phyloP scores from a whole-genome alignment of 2,797 vertebrate genomes.

The Phrynocephalus forsythii region DNA sequence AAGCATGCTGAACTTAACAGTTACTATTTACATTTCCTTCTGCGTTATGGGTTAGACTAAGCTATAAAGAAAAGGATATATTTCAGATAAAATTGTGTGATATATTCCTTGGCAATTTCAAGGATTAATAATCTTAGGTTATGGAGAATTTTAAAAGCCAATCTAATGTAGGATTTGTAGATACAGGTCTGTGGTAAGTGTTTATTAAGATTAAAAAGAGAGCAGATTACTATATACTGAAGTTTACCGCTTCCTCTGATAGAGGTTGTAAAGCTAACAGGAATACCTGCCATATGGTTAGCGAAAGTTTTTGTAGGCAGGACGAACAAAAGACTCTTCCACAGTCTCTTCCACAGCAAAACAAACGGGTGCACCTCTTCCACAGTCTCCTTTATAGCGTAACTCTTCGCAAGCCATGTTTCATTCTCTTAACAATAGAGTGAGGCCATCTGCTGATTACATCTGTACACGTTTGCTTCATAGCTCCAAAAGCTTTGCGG shows the following conservation, averaged over 20 bases:
- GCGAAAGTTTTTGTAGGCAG: conserved; percentile 34
- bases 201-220: neutral
- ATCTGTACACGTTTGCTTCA: conserved; percentile 7
- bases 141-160: conserved; percentile 35
- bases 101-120: neutral
- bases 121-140: conserved; percentile 36
- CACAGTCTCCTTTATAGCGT: conserved; percentile 1
- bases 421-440: conserved; percentile 25
- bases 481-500: conserved; percentile 10
- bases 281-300: conserved; percentile 7
- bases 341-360: neutral
- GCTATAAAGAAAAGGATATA: conserved; percentile 49
- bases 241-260: conserved; percentile 31
- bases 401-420: conserved; percentile 32
- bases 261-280: conserved; percentile 7
- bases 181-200: conserved; percentile 21
- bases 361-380: conserved; percentile 13
- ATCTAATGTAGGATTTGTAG: conserved; percentile 13
- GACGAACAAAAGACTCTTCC: conserved; percentile 16
- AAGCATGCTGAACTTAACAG: conserved; percentile 28
- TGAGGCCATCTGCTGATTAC: conserved; percentile 24
- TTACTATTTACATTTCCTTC: neutral
- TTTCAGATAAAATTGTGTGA: conserved; percentile 48
- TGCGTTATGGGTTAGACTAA: conserved; percentile 26
- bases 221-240: neutral